Conservation (phyloP, 2,797 vertebrate species). For the Acrossocheilus fasciatus region DNA sequence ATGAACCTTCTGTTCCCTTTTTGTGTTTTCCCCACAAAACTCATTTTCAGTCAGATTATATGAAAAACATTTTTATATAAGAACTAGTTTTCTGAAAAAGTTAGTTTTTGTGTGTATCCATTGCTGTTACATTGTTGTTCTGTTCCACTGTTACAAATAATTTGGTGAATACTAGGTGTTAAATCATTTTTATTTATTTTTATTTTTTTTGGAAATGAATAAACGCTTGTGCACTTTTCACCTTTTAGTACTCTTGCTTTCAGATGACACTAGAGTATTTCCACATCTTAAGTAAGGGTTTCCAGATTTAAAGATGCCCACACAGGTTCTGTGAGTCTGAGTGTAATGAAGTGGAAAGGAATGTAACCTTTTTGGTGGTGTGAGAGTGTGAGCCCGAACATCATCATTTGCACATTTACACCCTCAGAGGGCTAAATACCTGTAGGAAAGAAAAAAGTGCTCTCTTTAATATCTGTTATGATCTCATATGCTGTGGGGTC, state of each 20-base stretch:
- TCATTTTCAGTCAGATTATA: not conserved
- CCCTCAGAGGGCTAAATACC: not conserved
- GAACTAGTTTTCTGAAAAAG: not conserved
- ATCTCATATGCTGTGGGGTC: not conserved
- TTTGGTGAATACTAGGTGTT: not conserved
- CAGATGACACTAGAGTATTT: constrained; percentile 31
- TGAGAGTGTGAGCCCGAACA: constrained; percentile 17
- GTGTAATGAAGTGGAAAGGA: constrained; percentile 59
- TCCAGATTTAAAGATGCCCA: constrained; percentile 48
- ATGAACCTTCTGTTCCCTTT: no score
- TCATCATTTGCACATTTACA: constrained; percentile 38
- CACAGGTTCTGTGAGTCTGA: constrained; percentile 47
- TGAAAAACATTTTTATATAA: not conserved
- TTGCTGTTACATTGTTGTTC: not conserved
- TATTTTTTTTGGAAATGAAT: not conserved
- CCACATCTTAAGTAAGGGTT: constrained; percentile 21
- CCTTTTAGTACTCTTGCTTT: not conserved
- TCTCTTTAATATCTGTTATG: not conserved
- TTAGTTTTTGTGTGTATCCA: not conserved
- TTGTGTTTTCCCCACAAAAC: no score
- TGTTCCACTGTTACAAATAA: not conserved
- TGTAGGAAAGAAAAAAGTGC: no score
- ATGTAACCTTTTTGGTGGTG: constrained; percentile 53
- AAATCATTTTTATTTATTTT: not conserved
- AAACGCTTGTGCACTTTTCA: not conserved